phyloP scores from a whole-genome alignment of 2,888 invertebrate genomes.

The Autographa pulchrina region DNA sequence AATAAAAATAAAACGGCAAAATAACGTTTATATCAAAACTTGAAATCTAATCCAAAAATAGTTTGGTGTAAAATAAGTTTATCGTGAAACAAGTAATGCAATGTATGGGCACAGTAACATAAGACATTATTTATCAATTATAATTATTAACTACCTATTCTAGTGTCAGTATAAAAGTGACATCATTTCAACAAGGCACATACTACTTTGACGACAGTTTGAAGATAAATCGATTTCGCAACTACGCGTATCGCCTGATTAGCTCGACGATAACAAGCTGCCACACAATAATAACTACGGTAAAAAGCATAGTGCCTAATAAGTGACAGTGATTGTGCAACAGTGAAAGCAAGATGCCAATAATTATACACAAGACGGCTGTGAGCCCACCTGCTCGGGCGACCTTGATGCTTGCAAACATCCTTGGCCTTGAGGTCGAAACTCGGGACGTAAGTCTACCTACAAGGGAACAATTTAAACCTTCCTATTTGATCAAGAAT shows the following conservation, averaged over 20 bases:
- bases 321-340: background rate
- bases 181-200: background rate
- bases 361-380: slow-evolving; percentile 62
- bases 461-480: slow-evolving; percentile 61
- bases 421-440: slow-evolving; percentile 63
- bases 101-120: too few relatives aligned
- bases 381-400: slow-evolving; percentile 70
- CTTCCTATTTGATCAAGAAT: slow-evolving; percentile 69
- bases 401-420: slow-evolving; percentile 63
- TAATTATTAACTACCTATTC: background rate
- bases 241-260: background rate
- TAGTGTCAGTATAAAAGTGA: background rate
- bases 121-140: too few relatives aligned
- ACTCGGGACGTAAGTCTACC: slow-evolving; percentile 66
- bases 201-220: background rate
- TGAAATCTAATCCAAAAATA: too few relatives aligned
- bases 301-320: background rate
- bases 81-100: too few relatives aligned
- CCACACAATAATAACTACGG: background rate
- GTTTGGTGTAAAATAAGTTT: too few relatives aligned
- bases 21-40: too few relatives aligned
- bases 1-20: too few relatives aligned
- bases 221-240: background rate
- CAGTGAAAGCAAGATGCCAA: slow-evolving; percentile 38
- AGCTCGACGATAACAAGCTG: background rate